A percentile compares a stretch with the other conserved stretches of the same genome.
Conservation (phyloP, 1,140 invertebrate species). For the Agraylea sexmaculata region DNA sequence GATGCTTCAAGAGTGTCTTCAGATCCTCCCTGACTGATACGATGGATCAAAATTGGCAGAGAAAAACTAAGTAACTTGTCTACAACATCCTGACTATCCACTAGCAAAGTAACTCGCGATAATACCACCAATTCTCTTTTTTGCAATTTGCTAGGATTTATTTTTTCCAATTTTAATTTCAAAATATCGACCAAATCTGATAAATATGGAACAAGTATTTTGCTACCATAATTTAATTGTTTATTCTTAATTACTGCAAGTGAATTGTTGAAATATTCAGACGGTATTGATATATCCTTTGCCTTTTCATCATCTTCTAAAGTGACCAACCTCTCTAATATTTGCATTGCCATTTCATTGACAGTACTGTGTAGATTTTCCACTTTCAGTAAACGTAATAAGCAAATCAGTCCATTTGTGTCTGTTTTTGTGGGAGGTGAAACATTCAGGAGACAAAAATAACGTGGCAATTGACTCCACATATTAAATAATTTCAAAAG, state of each 20-base stretch:
- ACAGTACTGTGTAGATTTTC: constrained; percentile 55
- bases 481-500: constrained; percentile 63
- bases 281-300: constrained; percentile 26
- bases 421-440: constrained; percentile 31
- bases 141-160: constrained; percentile 45
- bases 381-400: constrained; percentile 58
- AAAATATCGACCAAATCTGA: constrained; percentile 58
- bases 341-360: constrained; percentile 56
- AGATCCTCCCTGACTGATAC: constrained; percentile 50
- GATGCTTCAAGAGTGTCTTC: constrained; percentile 48
- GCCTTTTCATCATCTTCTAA: constrained; percentile 43
- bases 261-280: constrained; percentile 29
- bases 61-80: constrained; percentile 56
- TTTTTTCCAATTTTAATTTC: constrained; percentile 46
- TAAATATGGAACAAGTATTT: constrained; percentile 61
- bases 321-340: constrained; percentile 68
- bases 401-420: constrained; percentile 46
- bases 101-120: constrained; percentile 63
- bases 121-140: constrained; percentile 67
- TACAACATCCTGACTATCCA: constrained; percentile 51
- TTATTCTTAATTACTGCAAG: constrained; percentile 23
- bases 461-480: constrained; percentile 68
- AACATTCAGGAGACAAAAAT: constrained; percentile 59
- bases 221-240: constrained; percentile 57
- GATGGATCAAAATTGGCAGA: constrained; percentile 61